Conservation (phyloP, 2,113 vertebrate genomes). For the Chelonoidis abingdonii region DNA sequence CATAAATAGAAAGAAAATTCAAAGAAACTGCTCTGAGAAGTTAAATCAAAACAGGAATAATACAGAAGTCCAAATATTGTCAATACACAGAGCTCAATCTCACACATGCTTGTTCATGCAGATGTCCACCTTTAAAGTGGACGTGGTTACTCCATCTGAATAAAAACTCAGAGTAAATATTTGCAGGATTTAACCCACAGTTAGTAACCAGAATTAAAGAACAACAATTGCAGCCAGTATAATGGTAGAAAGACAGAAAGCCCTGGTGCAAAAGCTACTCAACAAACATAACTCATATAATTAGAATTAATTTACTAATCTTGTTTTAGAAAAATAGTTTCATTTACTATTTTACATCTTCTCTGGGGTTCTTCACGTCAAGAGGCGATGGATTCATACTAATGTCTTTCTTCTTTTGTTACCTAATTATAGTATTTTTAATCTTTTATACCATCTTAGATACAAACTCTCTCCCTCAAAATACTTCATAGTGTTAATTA, state of each 20-base stretch:
- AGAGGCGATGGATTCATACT: conserved; percentile 1
- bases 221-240: not conserved
- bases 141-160: rapidly evolving
- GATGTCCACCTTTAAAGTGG: not conserved
- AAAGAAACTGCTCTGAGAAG: not conserved
- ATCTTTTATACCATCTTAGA: conserved; percentile 22
- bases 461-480: not conserved
- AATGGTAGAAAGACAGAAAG: rapidly evolving
- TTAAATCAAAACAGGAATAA: not conserved
- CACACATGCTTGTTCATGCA: rapidly evolving
- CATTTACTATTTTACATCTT: not conserved
- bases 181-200: not conserved
- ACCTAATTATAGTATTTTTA: conserved; percentile 20
- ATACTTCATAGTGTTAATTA: conserved; percentile 33
- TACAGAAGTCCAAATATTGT: rapidly evolving
- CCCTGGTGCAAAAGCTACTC: rapidly evolving
- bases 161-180: rapidly evolving
- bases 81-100: not conserved
- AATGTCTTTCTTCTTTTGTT: conserved; percentile 33
- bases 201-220: not conserved
- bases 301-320: rapidly evolving
- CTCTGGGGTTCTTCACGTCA: not conserved
- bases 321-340: not conserved
- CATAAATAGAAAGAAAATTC: not conserved
- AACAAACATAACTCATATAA: rapidly evolving